Percentiles rank a stretch among this genome's conserved stretches.
phyloP scores from a whole-genome alignment of 2,797 vertebrate species.

The Melopsittacus undulatus region DNA sequence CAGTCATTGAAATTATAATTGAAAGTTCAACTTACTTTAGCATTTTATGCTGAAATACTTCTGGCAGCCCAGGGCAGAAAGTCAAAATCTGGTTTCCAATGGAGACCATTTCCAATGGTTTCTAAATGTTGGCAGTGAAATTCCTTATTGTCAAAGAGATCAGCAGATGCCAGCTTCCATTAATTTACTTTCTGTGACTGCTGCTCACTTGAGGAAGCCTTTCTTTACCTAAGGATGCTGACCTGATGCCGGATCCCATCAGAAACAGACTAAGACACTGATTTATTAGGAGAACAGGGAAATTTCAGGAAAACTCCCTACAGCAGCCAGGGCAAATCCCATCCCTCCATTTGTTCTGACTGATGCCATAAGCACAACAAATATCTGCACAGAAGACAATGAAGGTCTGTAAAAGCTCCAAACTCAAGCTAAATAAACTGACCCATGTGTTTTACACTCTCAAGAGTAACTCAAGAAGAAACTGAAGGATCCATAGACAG shows the following conservation, averaged over 20 bases:
- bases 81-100: slow-evolving; percentile 77
- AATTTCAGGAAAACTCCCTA: slow-evolving; percentile 44
- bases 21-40: slow-evolving; percentile 81
- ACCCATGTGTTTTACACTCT: background rate
- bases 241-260: slow-evolving; percentile 52
- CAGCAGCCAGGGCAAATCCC: slow-evolving; percentile 44
- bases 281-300: slow-evolving; percentile 49
- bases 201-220: slow-evolving; percentile 66
- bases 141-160: slow-evolving; percentile 73
- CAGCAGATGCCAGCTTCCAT: slow-evolving; percentile 59
- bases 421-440: slow-evolving; percentile 37
- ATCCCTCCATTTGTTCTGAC: slow-evolving; percentile 68
- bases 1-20: slow-evolving; percentile 81
- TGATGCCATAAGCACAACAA: slow-evolving; percentile 54
- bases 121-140: slow-evolving; percentile 74
- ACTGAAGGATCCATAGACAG: background rate
- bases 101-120: slow-evolving; percentile 70
- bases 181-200: slow-evolving; percentile 71
- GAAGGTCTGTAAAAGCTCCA: background rate
- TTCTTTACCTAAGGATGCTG: slow-evolving; percentile 73
- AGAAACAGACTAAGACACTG: slow-evolving; percentile 55
- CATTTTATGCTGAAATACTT: slow-evolving; percentile 78
- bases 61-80: slow-evolving; percentile 79
- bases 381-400: slow-evolving; percentile 24
- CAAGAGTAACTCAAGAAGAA: slow-evolving; percentile 8